A percentile compares a stretch with the other conserved stretches of the same genome.
These are phyloP conservation scores for Salvator merianae DNA, from an alignment of 2,113 vertebrate genomes.

Conservation along the genomic window DNA sequence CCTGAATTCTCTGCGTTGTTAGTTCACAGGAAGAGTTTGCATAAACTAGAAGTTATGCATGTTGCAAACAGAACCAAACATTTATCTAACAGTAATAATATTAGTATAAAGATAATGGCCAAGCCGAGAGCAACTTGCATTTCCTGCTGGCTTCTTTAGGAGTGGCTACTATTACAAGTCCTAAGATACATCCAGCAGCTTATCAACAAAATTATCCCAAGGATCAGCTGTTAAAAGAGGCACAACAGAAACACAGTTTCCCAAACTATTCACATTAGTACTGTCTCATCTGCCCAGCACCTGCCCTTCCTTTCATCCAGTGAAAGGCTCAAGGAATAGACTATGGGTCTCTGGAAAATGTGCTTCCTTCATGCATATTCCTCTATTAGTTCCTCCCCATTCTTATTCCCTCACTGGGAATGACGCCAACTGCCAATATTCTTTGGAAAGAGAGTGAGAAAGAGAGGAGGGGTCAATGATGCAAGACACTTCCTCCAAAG, in stretches of 20 bases:
- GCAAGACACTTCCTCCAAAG: background rate
- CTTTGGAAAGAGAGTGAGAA: no score
- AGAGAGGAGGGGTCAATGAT: background rate
- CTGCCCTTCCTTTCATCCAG: background rate
- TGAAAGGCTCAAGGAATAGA: background rate
- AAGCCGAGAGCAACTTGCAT: conserved; percentile 17
- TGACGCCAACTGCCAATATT: background rate
- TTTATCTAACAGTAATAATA: conserved; percentile 23
- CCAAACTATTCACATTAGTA: background rate
- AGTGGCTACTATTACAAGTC: background rate
- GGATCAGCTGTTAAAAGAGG: background rate
- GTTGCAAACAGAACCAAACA: conserved; percentile 6
- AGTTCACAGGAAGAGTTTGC: conserved; percentile 12
- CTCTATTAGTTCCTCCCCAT: background rate
- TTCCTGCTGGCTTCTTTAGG: background rate
- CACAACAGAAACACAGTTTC: background rate
- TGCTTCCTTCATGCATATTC: background rate
- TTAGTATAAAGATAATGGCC: conserved; percentile 30
- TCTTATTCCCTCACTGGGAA: background rate
- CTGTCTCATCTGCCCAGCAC: background rate
- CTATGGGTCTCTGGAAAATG: background rate
- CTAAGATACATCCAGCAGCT: background rate
- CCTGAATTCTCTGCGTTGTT: conserved; percentile 13
- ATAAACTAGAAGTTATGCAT: conserved; percentile 14
- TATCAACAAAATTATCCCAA: background rate